Conservation (phyloP, 2,888 invertebrate genomes). For the Saturnia pavonia region DNA sequence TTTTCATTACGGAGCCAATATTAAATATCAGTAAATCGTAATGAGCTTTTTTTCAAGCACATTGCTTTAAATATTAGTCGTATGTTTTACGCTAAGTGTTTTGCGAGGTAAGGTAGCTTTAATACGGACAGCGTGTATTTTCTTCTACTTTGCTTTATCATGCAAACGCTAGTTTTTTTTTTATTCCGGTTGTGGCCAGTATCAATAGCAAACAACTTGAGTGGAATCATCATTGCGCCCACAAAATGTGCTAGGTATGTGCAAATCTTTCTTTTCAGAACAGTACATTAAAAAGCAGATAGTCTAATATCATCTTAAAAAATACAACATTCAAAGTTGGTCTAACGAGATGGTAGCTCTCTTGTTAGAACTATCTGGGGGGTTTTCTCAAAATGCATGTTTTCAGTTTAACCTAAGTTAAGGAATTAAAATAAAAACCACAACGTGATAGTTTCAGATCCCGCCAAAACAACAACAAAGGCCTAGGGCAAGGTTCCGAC, state of each 20-base stretch:
- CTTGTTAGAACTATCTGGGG: no score
- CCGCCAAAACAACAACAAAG: no score
- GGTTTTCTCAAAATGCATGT: no score
- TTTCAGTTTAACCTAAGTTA: no score
- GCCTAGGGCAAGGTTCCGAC: no score
- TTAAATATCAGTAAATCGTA: neutral
- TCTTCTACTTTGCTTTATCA: constrained; percentile 9
- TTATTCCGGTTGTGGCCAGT: neutral
- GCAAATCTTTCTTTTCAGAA: neutral
- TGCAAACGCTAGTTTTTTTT: constrained; percentile 19
- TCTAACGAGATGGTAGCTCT: no score
- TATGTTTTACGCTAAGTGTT: constrained; percentile 13
- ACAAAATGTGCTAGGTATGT: neutral
- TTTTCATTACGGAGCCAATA: neutral
- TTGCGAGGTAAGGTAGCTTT: constrained; percentile 7
- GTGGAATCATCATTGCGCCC: neutral
- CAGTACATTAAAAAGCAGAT: no score
- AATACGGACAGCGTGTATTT: constrained; percentile 21
- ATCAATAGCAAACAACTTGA: neutral
- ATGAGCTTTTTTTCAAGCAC: neutral
- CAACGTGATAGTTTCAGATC: no score
- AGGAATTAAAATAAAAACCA: no score
- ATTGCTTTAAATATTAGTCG: constrained; percentile 5
- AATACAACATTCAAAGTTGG: no score
- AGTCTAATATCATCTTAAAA: no score